Conservation (phyloP, 2,113 vertebrate genomes). For the Salvelinus fontinalis region DNA sequence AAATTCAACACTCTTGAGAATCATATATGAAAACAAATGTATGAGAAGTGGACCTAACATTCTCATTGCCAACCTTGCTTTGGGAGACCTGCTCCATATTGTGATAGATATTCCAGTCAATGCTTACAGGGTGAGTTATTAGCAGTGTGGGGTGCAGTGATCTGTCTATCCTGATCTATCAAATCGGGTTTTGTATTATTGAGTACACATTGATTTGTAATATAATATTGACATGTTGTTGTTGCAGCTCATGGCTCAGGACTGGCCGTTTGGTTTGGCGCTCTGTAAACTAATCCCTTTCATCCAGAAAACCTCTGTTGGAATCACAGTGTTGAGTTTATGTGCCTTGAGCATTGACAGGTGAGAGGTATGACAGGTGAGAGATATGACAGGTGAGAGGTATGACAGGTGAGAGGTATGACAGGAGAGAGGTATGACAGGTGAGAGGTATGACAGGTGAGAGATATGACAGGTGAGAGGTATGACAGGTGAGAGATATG, state of each 20-base stretch:
- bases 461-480: too few relatives aligned
- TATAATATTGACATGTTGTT: not conserved
- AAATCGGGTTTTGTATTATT: constrained; percentile 1
- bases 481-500: too few relatives aligned
- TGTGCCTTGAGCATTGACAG: constrained; percentile 93
- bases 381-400: too few relatives aligned
- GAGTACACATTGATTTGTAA: not conserved
- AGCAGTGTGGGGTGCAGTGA: constrained; percentile 11
- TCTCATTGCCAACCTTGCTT: constrained; percentile 84
- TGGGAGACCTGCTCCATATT: constrained; percentile 89
- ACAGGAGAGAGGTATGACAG: too few relatives aligned
- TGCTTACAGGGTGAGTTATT: constrained; percentile 83
- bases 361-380: constrained; percentile 62
- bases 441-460: too few relatives aligned
- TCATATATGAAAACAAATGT: constrained; percentile 87
- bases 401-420: too few relatives aligned
- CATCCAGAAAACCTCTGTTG: constrained; percentile 91
- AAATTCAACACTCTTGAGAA: constrained; percentile 82
- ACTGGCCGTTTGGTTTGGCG: constrained; percentile 89
- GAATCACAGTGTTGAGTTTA: constrained; percentile 90
- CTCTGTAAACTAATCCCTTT: constrained; percentile 94
- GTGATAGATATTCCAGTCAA: constrained; percentile 88
- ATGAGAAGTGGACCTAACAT: constrained; percentile 82
- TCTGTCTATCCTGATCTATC: constrained; percentile 15
- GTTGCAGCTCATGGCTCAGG: constrained; percentile 84